Conservation (phyloP, 1,140 invertebrate genomes). For the Bicyclus anynana region DNA sequence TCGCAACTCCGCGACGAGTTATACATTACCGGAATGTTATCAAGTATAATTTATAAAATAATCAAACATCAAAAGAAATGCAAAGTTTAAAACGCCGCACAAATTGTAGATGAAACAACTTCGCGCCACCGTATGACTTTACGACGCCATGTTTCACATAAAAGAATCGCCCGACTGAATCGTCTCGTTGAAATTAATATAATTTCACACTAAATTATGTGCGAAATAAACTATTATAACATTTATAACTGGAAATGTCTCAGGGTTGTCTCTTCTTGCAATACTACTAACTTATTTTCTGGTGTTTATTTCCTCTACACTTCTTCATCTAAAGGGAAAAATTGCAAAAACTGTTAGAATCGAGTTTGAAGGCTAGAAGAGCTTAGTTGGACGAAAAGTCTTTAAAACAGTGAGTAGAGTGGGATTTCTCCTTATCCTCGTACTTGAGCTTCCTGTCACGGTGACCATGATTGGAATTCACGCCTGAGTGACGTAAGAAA, state of each 20-base stretch:
- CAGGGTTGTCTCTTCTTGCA: neutral
- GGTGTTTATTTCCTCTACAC: too few relatives aligned
- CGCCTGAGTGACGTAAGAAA: too few relatives aligned
- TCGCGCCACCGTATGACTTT: neutral
- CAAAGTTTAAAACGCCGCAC: neutral
- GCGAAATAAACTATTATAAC: neutral
- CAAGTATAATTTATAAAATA: neutral
- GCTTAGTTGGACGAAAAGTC: too few relatives aligned
- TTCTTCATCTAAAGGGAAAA: too few relatives aligned
- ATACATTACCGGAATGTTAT: neutral
- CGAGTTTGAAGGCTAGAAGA: too few relatives aligned
- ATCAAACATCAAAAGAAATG: constrained; percentile 3
- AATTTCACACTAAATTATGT: constrained; percentile 4
- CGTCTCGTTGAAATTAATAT: neutral
- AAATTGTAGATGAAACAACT: neutral
- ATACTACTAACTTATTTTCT: too few relatives aligned
- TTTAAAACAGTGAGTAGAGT: too few relatives aligned
- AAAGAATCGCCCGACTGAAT: neutral
- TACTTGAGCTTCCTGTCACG: too few relatives aligned
- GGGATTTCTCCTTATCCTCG: too few relatives aligned
- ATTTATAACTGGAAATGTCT: neutral
- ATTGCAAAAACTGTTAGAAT: too few relatives aligned
- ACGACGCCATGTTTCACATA: neutral
- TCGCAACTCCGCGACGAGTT: neutral
- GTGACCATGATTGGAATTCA: too few relatives aligned